Evolutionary conservation across 2,797 vertebrate species (phyloP), one percentile per base, ranked within the genome.

Genomic region (Erpetoichthys calabaricus): DNA sequence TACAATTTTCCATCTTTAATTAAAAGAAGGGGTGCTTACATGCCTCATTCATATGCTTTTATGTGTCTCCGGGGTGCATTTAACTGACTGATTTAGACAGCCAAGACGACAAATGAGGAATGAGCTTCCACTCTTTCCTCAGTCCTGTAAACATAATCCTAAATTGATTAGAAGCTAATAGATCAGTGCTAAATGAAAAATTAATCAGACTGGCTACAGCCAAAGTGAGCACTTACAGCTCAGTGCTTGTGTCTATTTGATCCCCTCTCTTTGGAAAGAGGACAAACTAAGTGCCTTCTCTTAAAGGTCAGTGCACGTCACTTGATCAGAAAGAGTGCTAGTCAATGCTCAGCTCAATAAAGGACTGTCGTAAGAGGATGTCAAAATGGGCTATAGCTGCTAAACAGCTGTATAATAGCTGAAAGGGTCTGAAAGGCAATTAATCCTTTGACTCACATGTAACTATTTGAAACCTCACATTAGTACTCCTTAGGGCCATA

Each of bases 141-240:
- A 78, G 67, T 74, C 82, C 79, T 80, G 82, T 86, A 86, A 89
- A 89, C 81, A 87, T 74, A 85, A 82, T 80, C 79, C 75, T 72
- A 75, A 73, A 91, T 88, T 85, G 87, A 90, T 89, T 86, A 65
- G 60, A 72, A 70, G 75, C 76, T 79, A 87, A 88, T 85, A 83
- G 71, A 86, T 81, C 78, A 86, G 77, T 73, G 75, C 61, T 72
- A 73, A 80, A 90, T 94, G 76, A 93, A 94, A 92, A 86, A 90
- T 89, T 81, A 80, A 92, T 90, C 80, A 82, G 71, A 74, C 75
- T 73, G 69, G 70, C 74, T 77, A 60, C 65, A 75, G 67, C 68
- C 65, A 68, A 75, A 82, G 71, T 72, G 72, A 76, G 68, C 73
- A 70, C 75, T 83, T 80, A 70, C 68, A 68, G 65, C 68, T 73